Evolutionary conservation across 2,113 vertebrate genomes (phyloP).

Genomic region (Myrmophylax atrothorax): DNA sequence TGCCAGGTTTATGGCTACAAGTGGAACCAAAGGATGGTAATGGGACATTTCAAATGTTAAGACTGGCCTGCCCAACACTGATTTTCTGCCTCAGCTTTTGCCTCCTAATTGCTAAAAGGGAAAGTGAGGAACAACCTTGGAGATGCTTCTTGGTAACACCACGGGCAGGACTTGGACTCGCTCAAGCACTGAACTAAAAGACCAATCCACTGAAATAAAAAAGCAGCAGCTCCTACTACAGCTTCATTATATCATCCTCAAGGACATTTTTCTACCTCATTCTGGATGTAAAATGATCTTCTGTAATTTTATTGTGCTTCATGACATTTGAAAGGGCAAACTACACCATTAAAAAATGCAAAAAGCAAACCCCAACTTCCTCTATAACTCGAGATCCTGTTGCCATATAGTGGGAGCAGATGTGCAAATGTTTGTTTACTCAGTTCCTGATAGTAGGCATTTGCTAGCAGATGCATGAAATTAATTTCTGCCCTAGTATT

Average conservation of each 20-base stretch:
- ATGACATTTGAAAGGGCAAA: neutral
- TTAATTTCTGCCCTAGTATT: conserved; percentile 71
- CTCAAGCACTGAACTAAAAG: neutral
- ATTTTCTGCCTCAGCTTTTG: neutral
- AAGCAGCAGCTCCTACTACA: neutral
- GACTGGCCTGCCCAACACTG: neutral
- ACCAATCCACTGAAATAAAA: neutral
- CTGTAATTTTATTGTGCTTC: neutral
- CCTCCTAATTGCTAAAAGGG: neutral
- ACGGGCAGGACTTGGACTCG: rapidly evolving
- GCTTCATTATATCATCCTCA: neutral
- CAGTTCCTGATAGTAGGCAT: conserved; percentile 53
- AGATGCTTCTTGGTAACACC: neutral
- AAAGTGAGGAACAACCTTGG: neutral
- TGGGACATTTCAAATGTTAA: neutral
- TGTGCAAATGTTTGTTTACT: conserved; percentile 70
- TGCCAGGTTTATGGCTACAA: neutral
- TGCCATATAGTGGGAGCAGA: conserved; percentile 52
- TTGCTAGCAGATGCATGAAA: conserved; percentile 74
- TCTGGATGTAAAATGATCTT: neutral
- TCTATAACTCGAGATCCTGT: neutral
- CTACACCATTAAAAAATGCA: neutral
- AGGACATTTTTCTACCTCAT: neutral
- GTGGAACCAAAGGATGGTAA: rapidly evolving
- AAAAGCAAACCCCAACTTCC: conserved; percentile 1